phyloP scores from a whole-genome alignment of 2,113 vertebrate genomes.

The Meriones unguiculatus region DNA sequence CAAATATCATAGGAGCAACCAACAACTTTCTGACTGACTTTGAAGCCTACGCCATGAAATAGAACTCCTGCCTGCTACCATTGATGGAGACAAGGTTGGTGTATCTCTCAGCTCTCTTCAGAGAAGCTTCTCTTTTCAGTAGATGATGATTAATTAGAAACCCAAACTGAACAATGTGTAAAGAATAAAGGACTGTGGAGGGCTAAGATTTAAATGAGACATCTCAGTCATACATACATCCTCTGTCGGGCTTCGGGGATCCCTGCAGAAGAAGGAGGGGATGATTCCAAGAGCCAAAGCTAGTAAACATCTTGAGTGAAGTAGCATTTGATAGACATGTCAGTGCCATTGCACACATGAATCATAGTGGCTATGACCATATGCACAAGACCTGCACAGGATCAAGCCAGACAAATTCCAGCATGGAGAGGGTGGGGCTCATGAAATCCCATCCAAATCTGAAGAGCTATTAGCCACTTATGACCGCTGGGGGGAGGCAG shows the following conservation, averaged over 20 bases:
- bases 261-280: not conserved
- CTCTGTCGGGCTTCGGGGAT: not conserved
- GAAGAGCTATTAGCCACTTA: not conserved
- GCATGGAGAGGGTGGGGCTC: not conserved
- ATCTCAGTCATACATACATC: not conserved
- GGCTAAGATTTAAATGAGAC: not conserved
- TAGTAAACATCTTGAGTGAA: not conserved
- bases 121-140: not conserved
- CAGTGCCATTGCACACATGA: not conserved
- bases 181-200: not conserved
- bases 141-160: not conserved
- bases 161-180: not conserved
- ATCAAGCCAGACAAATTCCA: not conserved
- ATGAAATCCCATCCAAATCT: not conserved
- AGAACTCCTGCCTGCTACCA: not conserved
- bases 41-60: not conserved
- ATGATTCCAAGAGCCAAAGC: not conserved
- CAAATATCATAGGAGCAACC: not conserved
- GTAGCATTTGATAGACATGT: not conserved
- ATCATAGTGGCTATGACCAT: not conserved
- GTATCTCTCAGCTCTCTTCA: not conserved
- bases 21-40: not conserved
- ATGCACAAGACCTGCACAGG: not conserved
- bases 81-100: not conserved
- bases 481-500: not conserved